Evolutionary conservation across 2,113 vertebrate genomes (phyloP), one percentile per base, ranked within the genome.

Genomic region (Pterophyllum scalare): DNA sequence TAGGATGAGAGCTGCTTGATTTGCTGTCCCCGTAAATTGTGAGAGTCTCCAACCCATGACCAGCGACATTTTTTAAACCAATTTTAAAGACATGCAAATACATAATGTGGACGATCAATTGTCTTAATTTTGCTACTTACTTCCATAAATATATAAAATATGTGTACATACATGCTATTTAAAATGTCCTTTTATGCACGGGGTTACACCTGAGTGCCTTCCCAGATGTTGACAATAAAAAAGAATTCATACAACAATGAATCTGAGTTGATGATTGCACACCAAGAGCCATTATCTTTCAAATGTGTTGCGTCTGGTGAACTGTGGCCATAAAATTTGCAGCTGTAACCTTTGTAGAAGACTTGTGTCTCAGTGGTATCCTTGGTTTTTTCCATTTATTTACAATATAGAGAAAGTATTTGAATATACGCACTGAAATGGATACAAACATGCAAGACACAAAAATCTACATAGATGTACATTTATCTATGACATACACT

Each of bases 21-120:
- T 89, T 86, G 72, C n/a, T 64, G 22, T 62, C 59, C 88, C 86
- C 91, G 88, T 91, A n/a, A 92, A 92, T 92, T 85, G 59, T 59
- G n/a, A n/a, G 59, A 67, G 31, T 72, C 59, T 85, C 70, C 15
- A 78, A 33, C 10, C 60, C 59, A 75, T 75, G 64, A 22, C 24
- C 56, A 38, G 19, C 52, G 7, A 57, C 17, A 12, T 19, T 84
- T 58, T 74, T 7, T n/a, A n/a, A n/a, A 35, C 15, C 58, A 70
- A n/a, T 78, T 75, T 40, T 43, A 19, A 87, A 67, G 28, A 35
- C 5, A 64, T 62, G 22, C 2, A 58, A 52, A 70, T 70, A 70
- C 46, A 59, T n/a, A 65, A 86, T 81, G 26, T 60, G n/a, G 3
- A 80, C 1, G 3, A 10, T 38, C 38, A 9, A 58, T 24, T 62